Conservation (phyloP, 2,113 vertebrate species). For the Eublepharis macularius region DNA sequence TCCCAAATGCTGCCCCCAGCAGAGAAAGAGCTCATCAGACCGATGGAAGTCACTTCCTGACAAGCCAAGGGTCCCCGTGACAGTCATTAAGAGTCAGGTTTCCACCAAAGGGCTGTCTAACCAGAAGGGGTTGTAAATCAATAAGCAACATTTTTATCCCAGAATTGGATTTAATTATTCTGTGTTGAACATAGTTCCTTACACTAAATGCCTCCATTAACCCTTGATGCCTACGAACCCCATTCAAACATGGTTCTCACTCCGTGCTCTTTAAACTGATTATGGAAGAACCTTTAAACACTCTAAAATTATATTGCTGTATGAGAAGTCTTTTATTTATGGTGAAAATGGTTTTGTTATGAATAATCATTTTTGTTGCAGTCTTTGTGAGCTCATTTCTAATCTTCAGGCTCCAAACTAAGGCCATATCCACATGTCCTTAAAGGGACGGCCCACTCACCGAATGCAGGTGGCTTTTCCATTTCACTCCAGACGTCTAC, state of each 20-base stretch:
- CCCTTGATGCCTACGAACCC: conserved; percentile 49
- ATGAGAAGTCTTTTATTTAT: neutral
- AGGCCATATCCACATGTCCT: too few species aligned
- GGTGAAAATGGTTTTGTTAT: neutral
- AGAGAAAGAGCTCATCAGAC: conserved; percentile 69
- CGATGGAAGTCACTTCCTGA: conserved; percentile 77
- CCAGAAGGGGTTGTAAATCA: conserved; percentile 81
- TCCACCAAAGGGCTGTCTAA: conserved; percentile 72
- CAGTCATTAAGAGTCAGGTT: conserved; percentile 83
- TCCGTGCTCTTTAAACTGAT: neutral
- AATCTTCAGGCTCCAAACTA: neutral
- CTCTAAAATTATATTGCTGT: neutral
- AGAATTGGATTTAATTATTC: conserved; percentile 82
- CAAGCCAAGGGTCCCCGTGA: conserved; percentile 72
- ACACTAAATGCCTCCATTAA: conserved; percentile 66
- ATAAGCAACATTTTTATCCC: conserved; percentile 79
- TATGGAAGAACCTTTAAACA: neutral
- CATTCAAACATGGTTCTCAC: conserved; percentile 44
- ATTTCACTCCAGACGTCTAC: too few species aligned
- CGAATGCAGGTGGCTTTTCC: too few species aligned
- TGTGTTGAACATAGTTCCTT: conserved; percentile 71
- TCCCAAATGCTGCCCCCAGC: conserved; percentile 67
- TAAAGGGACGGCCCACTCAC: too few species aligned
- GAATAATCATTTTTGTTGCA: neutral
- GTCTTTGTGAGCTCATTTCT: neutral